Percentiles rank a stretch among this genome's conserved stretches.
Evolutionary conservation across 2,888 invertebrate species (phyloP).

Genomic region (Sphaerophoria rueppellii): DNA sequence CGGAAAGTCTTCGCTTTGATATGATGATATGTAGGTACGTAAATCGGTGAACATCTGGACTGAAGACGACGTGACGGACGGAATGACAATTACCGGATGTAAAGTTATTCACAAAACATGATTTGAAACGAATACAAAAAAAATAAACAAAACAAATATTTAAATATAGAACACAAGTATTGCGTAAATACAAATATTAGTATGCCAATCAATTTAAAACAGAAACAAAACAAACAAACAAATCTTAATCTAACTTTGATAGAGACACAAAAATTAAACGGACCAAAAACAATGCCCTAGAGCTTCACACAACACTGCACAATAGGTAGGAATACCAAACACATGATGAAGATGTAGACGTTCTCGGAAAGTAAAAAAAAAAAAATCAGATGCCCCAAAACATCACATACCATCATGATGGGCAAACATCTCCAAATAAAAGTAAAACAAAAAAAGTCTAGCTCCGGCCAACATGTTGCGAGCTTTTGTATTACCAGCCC

Average conservation of each 20-base stretch:
- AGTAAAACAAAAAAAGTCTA: conserved; percentile 28
- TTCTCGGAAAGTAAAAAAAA: conserved; percentile 59
- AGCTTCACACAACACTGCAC: conserved; percentile 74
- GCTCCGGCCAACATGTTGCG: not conserved
- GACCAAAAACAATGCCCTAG: conserved; percentile 75
- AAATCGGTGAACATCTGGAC: no score
- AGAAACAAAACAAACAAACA: conserved; percentile 15
- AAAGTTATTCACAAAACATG: no score
- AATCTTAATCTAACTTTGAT: conserved; percentile 34
- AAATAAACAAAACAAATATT: not conserved
- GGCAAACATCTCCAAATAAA: conserved; percentile 69
- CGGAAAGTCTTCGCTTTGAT: no score
- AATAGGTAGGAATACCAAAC: conserved; percentile 6
- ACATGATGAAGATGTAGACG: conserved; percentile 43
- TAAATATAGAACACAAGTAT: conserved; percentile 43
- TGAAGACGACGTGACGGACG: no score
- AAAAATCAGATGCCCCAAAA: conserved; percentile 62
- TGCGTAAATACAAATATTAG: conserved; percentile 11
- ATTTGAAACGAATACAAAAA: not conserved
- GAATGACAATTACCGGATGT: no score
- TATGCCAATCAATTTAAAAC: not conserved
- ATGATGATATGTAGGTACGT: no score
- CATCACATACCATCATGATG: conserved; percentile 61
- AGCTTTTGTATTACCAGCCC: not conserved
- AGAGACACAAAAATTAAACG: conserved; percentile 75